Conservation (phyloP, 2,888 invertebrate genomes). For the Mantis religiosa region DNA sequence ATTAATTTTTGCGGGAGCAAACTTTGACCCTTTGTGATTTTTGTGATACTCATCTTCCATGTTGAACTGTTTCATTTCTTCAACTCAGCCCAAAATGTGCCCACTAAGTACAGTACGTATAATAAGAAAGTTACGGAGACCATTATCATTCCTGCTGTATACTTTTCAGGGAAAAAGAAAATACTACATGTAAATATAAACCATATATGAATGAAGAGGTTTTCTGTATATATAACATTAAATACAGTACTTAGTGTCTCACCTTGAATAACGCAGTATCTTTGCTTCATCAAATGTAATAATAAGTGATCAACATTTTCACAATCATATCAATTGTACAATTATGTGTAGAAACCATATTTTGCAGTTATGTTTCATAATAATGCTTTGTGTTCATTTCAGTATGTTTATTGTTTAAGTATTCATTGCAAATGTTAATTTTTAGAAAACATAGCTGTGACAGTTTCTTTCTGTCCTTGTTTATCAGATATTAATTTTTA, state of each 20-base stretch:
- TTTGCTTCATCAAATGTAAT: slow-evolving; percentile 24
- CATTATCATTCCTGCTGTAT: not conserved
- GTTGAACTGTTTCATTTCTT: slow-evolving; percentile 23
- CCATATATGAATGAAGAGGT: not conserved
- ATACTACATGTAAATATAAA: slow-evolving; percentile 19
- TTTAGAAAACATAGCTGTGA: not conserved
- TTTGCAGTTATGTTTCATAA: not conserved
- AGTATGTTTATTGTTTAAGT: not conserved
- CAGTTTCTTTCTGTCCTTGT: slow-evolving; percentile 4
- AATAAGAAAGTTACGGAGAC: not conserved
- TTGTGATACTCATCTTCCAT: slow-evolving; percentile 31
- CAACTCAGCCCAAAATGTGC: slow-evolving; percentile 35
- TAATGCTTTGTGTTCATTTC: not conserved
- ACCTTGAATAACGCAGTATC: slow-evolving; percentile 16
- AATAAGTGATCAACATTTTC: slow-evolving; percentile 17
- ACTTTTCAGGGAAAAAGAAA: slow-evolving; percentile 19
- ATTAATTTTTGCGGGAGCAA: slow-evolving; percentile 28
- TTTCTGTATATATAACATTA: slow-evolving; percentile 9
- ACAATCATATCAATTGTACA: slow-evolving; percentile 18
- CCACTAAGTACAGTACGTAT: slow-evolving; percentile 36
- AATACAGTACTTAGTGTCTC: slow-evolving; percentile 12
- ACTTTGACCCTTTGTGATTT: slow-evolving; percentile 28
- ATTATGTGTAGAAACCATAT: slow-evolving; percentile 8
- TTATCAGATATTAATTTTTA: not conserved
- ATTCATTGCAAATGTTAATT: not conserved